Conservation (phyloP, 2,888 invertebrate genomes). For the Stomorhina lunata region DNA sequence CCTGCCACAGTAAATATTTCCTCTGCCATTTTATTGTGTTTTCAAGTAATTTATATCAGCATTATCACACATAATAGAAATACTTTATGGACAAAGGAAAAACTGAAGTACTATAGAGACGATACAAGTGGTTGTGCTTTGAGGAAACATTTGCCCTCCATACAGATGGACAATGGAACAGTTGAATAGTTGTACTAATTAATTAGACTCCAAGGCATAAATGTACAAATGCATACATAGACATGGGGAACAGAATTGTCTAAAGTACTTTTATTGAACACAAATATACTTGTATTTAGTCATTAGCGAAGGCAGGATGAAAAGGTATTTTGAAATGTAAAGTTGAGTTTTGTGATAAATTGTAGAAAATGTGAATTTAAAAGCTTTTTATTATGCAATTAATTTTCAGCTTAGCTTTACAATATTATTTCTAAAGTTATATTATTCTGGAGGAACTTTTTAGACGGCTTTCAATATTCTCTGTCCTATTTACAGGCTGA, state of each 20-base stretch:
- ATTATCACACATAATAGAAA: neutral
- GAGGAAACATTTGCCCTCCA: neutral
- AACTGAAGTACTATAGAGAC: neutral
- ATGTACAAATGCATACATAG: slow-evolving; percentile 23
- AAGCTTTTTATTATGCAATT: too few relatives aligned
- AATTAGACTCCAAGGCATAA: slow-evolving; percentile 63
- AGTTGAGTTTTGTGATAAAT: too few relatives aligned
- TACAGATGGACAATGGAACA: slow-evolving; percentile 14
- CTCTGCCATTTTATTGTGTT: too few relatives aligned
- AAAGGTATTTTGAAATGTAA: neutral
- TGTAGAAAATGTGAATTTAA: too few relatives aligned
- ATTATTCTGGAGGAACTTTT: too few relatives aligned
- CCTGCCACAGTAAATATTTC: too few relatives aligned
- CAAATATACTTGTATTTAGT: neutral
- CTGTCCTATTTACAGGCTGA: too few relatives aligned
- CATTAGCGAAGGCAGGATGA: neutral
- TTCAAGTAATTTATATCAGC: too few relatives aligned
- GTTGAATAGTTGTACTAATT: slow-evolving; percentile 56
- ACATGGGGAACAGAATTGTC: neutral
- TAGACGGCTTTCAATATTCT: too few relatives aligned
- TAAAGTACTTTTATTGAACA: neutral
- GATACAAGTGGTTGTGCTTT: slow-evolving; percentile 8
- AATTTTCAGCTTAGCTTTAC: too few relatives aligned
- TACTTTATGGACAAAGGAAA: neutral
- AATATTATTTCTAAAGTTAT: too few relatives aligned